Base-by-base conservation (phyloP, 2,888 invertebrate species). In the Desoria tigrina region DNA sequence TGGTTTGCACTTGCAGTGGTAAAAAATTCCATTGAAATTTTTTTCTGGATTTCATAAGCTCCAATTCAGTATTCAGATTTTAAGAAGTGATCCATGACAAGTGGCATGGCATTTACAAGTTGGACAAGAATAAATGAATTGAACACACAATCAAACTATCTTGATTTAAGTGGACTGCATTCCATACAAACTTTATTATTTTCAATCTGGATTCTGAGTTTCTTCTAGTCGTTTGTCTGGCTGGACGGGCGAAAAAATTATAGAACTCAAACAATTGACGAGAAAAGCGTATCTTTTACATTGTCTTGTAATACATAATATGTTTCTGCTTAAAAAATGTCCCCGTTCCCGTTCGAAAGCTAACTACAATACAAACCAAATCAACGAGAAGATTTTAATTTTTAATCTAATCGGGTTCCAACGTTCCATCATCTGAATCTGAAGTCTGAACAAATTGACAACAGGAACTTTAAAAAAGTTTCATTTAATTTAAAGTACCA, bases 241-340 rank as follows among this genome's bases (percentile, higher is more conserved):
- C 63, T 70, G 71, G 71, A 71, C 71, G 71, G 71, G 71, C 68
- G 68, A 71, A 67, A 67, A 71, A 68, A 71, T 64, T 61, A 71
- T 68, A 62, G 63, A 67, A 69, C 63, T 59, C 65, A 63, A 68
- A 64, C 68, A 66, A n/a, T 65, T 69, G 68, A 68, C 42, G 42
- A 57, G 57, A 23, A 68, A 63, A 66, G 71, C 66, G 68, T 66
- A 69, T 69, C 68, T 68, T 67, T 71, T 69, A 50, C 61, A 65
- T 65, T 64, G 54, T 68, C 58, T 62, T 66, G 61, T 64, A 42
- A 39, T 54, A 61, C 51, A 51, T 26, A 9, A 11, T 45, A 45
- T 18, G 6, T 18, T 45, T 45, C 21, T 16, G 4, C 21, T 45
- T 6, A 21, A 21, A 18, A 45, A 45, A 45, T 11, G 16, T 45